These are phyloP conservation scores for Tipula vernalis DNA, from an alignment of 2,888 invertebrate genomes.

Conservation along the genomic window DNA sequence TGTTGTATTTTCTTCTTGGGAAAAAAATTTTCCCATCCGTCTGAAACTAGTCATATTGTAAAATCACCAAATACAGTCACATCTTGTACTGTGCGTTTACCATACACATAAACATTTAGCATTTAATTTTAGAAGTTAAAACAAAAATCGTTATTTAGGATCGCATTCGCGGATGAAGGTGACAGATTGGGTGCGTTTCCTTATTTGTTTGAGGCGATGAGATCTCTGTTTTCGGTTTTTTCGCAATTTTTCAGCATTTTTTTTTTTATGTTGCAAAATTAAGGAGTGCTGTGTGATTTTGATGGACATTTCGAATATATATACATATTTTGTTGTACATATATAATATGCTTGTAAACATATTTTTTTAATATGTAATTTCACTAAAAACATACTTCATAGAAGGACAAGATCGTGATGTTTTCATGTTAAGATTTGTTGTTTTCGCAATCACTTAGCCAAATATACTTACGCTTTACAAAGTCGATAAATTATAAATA, in stretches of 20 bases:
- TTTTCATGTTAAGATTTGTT: not conserved
- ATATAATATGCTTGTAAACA: not conserved
- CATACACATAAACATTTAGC: not conserved
- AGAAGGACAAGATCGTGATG: not conserved
- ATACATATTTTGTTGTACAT: not conserved
- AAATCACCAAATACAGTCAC: not conserved
- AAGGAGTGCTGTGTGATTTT: not conserved
- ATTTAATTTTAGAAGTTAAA: not conserved
- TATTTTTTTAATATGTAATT: not conserved
- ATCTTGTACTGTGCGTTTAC: too few species aligned
- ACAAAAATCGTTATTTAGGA: not conserved
- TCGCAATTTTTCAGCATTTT: not conserved
- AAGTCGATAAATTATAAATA: not conserved
- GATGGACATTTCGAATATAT: not conserved
- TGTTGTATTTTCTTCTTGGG: not conserved
- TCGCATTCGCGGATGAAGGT: not conserved
- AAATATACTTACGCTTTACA: not conserved
- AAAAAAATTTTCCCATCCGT: not conserved
- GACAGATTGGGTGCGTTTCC: slow-evolving; percentile 4
- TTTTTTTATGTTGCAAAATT: not conserved
- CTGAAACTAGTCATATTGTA: not conserved
- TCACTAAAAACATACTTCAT: not conserved
- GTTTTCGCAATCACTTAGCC: not conserved
- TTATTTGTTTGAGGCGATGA: not conserved
- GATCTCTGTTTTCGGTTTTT: not conserved